Percentiles rank a stretch among this genome's conserved stretches.
Evolutionary conservation across 2,888 invertebrate genomes (phyloP).

Genomic region (Drosophila barbarae): DNA sequence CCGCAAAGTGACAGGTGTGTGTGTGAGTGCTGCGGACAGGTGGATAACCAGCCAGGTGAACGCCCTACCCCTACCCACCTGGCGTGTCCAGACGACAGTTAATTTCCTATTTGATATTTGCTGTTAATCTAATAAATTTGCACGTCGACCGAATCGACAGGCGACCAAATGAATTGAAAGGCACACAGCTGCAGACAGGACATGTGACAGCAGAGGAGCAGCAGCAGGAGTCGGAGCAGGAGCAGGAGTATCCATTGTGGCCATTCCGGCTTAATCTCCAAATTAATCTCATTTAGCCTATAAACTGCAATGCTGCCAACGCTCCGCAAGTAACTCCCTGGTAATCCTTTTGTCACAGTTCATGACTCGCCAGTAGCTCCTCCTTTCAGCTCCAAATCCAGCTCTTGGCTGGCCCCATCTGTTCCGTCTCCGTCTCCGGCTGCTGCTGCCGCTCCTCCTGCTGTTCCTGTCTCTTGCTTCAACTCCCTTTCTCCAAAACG

Average conservation of each 20-base stretch:
- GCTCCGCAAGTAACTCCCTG: conserved; percentile 55
- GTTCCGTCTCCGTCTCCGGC: background rate
- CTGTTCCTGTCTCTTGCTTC: background rate
- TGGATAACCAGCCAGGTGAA: conserved; percentile 34
- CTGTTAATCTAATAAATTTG: conserved; percentile 74
- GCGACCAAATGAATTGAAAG: conserved; percentile 41
- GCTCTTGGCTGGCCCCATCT: conserved; percentile 24
- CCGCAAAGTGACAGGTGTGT: conserved; percentile 29
- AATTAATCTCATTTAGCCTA: conserved; percentile 71
- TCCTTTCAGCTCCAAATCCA: conserved; percentile 3
- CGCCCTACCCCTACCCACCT: background rate
- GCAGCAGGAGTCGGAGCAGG: background rate
- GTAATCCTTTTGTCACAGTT: conserved; percentile 73
- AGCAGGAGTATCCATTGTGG: conserved; percentile 19
- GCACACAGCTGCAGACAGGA: conserved; percentile 16
- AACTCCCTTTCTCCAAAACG: conserved; percentile 3
- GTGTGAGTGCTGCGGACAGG: conserved; percentile 41
- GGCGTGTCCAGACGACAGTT: conserved; percentile 67
- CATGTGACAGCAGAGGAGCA: background rate
- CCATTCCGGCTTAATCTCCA: conserved; percentile 57
- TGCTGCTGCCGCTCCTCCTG: background rate
- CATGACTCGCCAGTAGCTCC: conserved; percentile 64
- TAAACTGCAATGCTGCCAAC: conserved; percentile 38
- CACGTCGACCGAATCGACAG: conserved; percentile 49
- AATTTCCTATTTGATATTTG: conserved; percentile 75